Base-by-base conservation (phyloP, 2,888 invertebrate genomes). In the Sesamia inferens region DNA sequence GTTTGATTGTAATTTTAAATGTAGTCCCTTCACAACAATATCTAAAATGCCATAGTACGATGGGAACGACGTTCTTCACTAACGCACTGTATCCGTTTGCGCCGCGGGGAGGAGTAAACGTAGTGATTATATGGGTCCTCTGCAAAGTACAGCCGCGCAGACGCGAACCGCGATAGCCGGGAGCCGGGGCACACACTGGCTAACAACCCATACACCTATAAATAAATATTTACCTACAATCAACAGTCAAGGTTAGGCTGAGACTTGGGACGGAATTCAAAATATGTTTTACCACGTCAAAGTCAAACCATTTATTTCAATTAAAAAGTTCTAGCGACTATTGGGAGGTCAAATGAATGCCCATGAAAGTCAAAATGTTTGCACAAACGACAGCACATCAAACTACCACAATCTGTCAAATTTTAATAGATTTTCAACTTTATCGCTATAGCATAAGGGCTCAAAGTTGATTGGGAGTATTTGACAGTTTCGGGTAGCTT, bases 71-170 rank as follows among this genome's bases (percentile, higher is more conserved):
- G 31, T 24, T 68, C 54, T 58, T 68, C 51, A 68, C 62, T 63
- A 71, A 68, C 78, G 65, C 73, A 62, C 68, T 55, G 71, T 67
- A 71, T 68, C 73, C 78, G 70, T 70, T 77, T 81, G 73, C 68
- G 73, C 44, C 65, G 78, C 47, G 61, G 77, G 65, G 78, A 69
- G 65, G 48, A 78, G 74, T 61, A 62, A 51, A 68, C 58, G 70
- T 74, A 81, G 68, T 78, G 80, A 81, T 74, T 78, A 66, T 65
- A 48, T 62, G 55, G 55, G 39, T 70, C 77, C 78, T 14, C 69
- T 67, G 62, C 68, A 62, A 54, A 70, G 62, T 62, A 59, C 61
- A 55, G 55, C n/a, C 61, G 79, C 78, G 78, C 78, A 64, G 78
- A 65, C 51, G 51, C 68, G 65, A 62, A 31, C 14, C 51, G 47